Conservation (phyloP, 2,888 invertebrate genomes). For the Cephus nigrinus region DNA sequence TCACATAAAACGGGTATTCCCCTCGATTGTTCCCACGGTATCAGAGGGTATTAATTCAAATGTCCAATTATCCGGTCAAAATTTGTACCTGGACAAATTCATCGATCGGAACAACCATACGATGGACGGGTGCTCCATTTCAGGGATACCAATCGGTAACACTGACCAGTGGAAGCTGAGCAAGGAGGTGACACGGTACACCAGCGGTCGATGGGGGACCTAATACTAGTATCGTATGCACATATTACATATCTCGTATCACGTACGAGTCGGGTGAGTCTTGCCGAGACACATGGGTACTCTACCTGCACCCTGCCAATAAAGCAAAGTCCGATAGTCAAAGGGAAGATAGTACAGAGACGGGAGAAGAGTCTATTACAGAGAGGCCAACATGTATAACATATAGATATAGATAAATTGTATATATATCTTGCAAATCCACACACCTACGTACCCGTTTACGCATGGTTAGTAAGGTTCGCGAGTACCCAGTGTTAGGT, state of each 20-base stretch:
- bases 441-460: slow-evolving; percentile 8
- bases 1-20: background rate
- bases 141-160: background rate
- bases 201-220: slow-evolving; percentile 23
- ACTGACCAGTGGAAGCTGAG: slow-evolving; percentile 6
- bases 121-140: background rate
- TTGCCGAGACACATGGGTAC: slow-evolving; percentile 8
- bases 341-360: background rate
- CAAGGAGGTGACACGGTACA: slow-evolving; percentile 14
- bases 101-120: background rate
- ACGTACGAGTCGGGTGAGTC: slow-evolving; percentile 9
- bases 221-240: slow-evolving; percentile 25
- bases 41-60: background rate
- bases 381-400: background rate
- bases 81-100: background rate
- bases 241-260: slow-evolving; percentile 17
- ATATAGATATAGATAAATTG: background rate
- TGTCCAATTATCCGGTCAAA: background rate
- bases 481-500: slow-evolving; percentile 35
- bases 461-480: slow-evolving; percentile 36
- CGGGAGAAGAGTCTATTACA: background rate
- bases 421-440: background rate
- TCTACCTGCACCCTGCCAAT: background rate
- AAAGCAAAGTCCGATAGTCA: background rate
- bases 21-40: background rate